These are phyloP conservation scores for Drosophila littoralis DNA, from an alignment of 1,140 invertebrate genomes.

Conservation along the genomic window DNA sequence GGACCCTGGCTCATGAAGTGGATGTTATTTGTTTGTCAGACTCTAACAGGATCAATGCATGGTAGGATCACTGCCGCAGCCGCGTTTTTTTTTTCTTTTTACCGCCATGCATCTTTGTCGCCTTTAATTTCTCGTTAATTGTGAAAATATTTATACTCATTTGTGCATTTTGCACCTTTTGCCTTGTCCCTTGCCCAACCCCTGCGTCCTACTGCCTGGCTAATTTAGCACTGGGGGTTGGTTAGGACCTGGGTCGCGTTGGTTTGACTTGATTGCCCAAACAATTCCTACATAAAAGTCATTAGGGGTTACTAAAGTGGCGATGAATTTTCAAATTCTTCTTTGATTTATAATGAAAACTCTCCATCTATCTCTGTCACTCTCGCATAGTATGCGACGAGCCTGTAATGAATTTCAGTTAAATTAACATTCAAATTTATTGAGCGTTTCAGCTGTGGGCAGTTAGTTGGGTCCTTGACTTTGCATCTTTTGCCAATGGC, in stretches of 20 bases:
- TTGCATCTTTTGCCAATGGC: constrained; percentile 55
- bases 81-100: constrained; percentile 47
- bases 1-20: constrained; percentile 56
- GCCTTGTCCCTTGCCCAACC: constrained; percentile 29
- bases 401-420: constrained; percentile 73
- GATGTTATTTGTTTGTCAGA: constrained; percentile 75
- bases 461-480: constrained; percentile 56
- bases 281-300: constrained; percentile 78
- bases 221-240: constrained; percentile 70
- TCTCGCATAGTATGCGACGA: constrained; percentile 4
- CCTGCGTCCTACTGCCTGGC: constrained; percentile 40
- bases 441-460: constrained; percentile 62
- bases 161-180: constrained; percentile 83
- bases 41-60: constrained; percentile 51
- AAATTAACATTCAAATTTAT: constrained; percentile 83
- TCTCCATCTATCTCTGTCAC: constrained; percentile 27
- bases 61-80: constrained; percentile 44
- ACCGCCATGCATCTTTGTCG: constrained; percentile 71
- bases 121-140: constrained; percentile 83
- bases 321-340: constrained; percentile 81
- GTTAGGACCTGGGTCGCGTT: constrained; percentile 32
- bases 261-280: constrained; percentile 76
- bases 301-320: constrained; percentile 83
- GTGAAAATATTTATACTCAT: constrained; percentile 83
- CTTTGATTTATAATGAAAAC: constrained; percentile 76